Evolutionary conservation across 2,113 vertebrate genomes (phyloP), one percentile per base, ranked within the genome.

Genomic region (Chamaetylas fuelleborni): DNA sequence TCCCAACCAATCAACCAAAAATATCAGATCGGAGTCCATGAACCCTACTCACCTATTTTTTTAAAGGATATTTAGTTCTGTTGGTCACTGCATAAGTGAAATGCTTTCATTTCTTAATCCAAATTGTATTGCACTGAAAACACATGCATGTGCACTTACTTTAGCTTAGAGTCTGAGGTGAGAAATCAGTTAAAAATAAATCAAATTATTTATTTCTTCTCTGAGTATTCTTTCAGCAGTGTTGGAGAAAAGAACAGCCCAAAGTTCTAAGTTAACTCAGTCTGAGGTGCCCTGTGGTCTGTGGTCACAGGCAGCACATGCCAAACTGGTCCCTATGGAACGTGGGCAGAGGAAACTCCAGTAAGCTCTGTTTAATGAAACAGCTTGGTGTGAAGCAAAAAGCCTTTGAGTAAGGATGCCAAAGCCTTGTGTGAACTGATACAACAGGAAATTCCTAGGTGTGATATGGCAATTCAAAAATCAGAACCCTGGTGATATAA

Each of bases 231-330:
- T 60, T 81, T 69, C 77, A 76, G 18, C 19, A 57, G 14, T 24
- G 6, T 8, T 22, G 31, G 19, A 38, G 11, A 5, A 3, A 20
- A 65, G 69, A 29, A 12, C 10, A 16, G 1, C 12, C 14, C 22
- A 25, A 61, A 56, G 28, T 48, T 64, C 48, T 11, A 19, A 61
- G 8, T 36, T 38, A 38, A 53, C 25, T 72, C 28, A 26, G 0
- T 4, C 20, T 7, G n/a, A 67, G 19, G 18, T 9, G 17, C n/a
- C 28, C 1, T 2, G 0, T 18, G 15, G 25, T 16, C 56, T 13
- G 16, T 28, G 29, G 1, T 3, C 24, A 31, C 5, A 54, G 65
- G 28, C 2, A 3, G 23, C 18, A 1, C 38, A 10, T 43, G 40
- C 48, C 86, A 79, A 65, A 50, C 20, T 14, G 16, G 10, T n/a